These are phyloP conservation scores for Pocillopora meandrina DNA, from an alignment of 92 coral and sea anemone species.

Conservation along the genomic window DNA sequence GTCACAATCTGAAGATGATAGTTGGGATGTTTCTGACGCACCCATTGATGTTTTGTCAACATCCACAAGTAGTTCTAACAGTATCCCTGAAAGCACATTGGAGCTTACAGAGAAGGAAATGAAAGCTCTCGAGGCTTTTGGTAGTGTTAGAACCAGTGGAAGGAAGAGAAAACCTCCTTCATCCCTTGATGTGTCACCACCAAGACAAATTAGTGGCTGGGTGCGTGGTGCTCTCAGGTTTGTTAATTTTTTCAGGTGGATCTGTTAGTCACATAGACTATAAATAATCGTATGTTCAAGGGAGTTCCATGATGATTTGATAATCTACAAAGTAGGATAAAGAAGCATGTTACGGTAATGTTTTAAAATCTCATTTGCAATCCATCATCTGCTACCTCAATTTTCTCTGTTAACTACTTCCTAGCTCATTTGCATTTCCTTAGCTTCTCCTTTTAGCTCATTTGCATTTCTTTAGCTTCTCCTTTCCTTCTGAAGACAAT, in stretches of 20 bases:
- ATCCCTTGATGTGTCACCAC: conserved; percentile 80
- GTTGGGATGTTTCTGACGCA: conserved; percentile 39
- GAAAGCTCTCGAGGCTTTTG: conserved; percentile 81
- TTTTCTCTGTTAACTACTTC: too few species aligned
- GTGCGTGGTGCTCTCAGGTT: conserved; percentile 94
- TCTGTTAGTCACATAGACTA: neutral
- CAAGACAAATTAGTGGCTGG: conserved; percentile 93
- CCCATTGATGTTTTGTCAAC: conserved; percentile 62
- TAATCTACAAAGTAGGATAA: too few species aligned
- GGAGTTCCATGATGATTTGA: too few species aligned
- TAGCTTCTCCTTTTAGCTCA: too few species aligned
- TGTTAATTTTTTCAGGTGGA: conserved; percentile 1
- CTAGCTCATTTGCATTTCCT: too few species aligned
- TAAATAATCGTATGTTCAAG: too few species aligned
- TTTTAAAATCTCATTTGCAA: too few species aligned
- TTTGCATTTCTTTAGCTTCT: too few species aligned
- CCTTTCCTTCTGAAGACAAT: too few species aligned
- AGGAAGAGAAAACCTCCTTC: conserved; percentile 96
- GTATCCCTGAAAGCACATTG: conserved; percentile 29
- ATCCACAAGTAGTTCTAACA: conserved; percentile 52
- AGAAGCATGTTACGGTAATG: too few species aligned
- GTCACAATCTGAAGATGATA: conserved; percentile 30
- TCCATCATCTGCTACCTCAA: too few species aligned
- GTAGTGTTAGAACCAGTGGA: conserved; percentile 92
- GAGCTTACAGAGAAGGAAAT: conserved; percentile 83